Conservation (phyloP, 30 jellyfish, hydroid and myxozoan species). For the Chironex yamaguchii region DNA sequence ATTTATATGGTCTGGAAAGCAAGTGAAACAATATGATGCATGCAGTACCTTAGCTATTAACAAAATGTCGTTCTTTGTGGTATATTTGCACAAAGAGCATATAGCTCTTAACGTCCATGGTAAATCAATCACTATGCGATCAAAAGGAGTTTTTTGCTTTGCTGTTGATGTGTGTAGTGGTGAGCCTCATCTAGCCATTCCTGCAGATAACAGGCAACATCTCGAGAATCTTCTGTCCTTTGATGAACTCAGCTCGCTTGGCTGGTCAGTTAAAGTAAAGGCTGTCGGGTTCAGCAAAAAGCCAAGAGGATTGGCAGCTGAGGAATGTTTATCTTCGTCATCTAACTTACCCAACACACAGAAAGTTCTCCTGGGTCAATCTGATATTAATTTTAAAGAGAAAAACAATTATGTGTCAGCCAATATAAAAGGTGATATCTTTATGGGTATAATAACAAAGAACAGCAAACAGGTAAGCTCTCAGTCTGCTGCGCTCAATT, state of each 20-base stretch:
- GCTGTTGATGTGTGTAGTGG: slow-evolving; percentile 77
- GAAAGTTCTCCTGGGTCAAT: slow-evolving; percentile 70
- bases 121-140: slow-evolving; percentile 27
- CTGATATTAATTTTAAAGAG: slow-evolving; percentile 17
- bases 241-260: slow-evolving; percentile 66
- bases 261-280: slow-evolving; percentile 67
- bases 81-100: slow-evolving; percentile 63
- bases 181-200: slow-evolving; percentile 81
- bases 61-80: slow-evolving; percentile 47
- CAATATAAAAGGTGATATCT: slow-evolving; percentile 60
- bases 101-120: slow-evolving; percentile 55
- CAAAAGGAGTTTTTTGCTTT: slow-evolving; percentile 62
- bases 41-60: slow-evolving; percentile 81
- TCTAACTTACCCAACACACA: neutral
- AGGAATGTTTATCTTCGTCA: slow-evolving; percentile 34
- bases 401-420: slow-evolving; percentile 61
- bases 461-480: slow-evolving; percentile 77
- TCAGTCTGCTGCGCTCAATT: neutral
- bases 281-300: slow-evolving; percentile 71
- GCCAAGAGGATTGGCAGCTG: slow-evolving; percentile 9
- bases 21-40: slow-evolving; percentile 13
- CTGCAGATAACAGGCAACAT: slow-evolving; percentile 47
- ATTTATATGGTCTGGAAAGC: slow-evolving; percentile 50
- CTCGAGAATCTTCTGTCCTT: slow-evolving; percentile 61
- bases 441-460: slow-evolving; percentile 22